Evolutionary conservation across 2,797 vertebrate genomes (phyloP).

Genomic region (Enteromius argenteus): DNA sequence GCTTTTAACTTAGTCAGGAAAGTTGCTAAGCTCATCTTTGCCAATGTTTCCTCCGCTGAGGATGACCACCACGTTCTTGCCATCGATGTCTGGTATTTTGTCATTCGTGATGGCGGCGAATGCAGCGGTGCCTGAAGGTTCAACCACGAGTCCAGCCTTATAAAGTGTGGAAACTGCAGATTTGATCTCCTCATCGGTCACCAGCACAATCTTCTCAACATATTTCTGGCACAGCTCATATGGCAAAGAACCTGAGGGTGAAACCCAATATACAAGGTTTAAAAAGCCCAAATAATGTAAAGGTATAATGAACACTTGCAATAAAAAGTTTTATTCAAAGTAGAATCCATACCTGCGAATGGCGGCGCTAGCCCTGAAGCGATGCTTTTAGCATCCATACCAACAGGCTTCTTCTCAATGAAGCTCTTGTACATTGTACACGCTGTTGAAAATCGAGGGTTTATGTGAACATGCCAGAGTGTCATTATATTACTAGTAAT

Average conservation of each 20-base stretch:
- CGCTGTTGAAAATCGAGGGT: constrained; percentile 65
- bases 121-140: constrained; percentile 77
- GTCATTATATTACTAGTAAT: background rate
- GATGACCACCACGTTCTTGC: constrained; percentile 74
- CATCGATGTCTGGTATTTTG: constrained; percentile 74
- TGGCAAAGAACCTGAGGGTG: constrained; percentile 72
- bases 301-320: background rate
- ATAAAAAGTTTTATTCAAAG: background rate
- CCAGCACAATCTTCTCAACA: constrained; percentile 77
- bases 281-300: background rate
- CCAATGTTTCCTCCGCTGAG: constrained; percentile 81
- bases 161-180: constrained; percentile 76
- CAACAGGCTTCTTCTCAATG: constrained; percentile 78
- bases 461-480: background rate
- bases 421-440: constrained; percentile 84
- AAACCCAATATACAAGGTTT: background rate
- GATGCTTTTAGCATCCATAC: constrained; percentile 78
- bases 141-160: constrained; percentile 77
- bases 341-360: constrained; percentile 72
- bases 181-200: constrained; percentile 79
- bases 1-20: constrained; percentile 66
- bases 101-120: constrained; percentile 76
- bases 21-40: constrained; percentile 77
- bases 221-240: constrained; percentile 76
- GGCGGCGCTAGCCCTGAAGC: constrained; percentile 82